Conservation (phyloP, 92 coral and sea anemone genomes). For the Epizoanthus scotinus region DNA sequence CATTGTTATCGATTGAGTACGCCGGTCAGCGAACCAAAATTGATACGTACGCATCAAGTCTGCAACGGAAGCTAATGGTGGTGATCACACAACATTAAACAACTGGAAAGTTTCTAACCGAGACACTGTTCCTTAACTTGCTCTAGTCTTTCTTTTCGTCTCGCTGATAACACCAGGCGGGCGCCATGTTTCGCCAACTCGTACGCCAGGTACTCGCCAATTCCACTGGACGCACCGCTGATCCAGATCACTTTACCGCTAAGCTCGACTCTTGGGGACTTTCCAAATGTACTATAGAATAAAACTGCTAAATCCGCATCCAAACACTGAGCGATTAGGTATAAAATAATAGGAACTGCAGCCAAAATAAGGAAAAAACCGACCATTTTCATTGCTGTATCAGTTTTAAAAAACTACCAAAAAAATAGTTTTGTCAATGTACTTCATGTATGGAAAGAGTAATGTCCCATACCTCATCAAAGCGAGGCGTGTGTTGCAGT, state of each 20-base stretch:
- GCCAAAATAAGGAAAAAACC: neutral
- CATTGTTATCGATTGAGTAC: no score
- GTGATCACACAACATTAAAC: no score
- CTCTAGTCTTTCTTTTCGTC: conserved; percentile 59
- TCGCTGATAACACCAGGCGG: conserved; percentile 68
- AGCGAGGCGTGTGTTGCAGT: conserved; percentile 2
- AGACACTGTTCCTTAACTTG: conserved; percentile 60
- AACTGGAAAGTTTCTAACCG: conserved; percentile 30
- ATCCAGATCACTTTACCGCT: conserved; percentile 67
- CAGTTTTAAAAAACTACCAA: no score
- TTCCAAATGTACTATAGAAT: conserved; percentile 62
- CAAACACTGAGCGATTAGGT: conserved; percentile 31
- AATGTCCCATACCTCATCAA: neutral
- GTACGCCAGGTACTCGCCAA: conserved; percentile 74
- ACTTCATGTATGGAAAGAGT: neutral
- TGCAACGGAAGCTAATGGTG: no score
- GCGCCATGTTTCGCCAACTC: conserved; percentile 60
- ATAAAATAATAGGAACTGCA: conserved; percentile 30
- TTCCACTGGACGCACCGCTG: conserved; percentile 77
- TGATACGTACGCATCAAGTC: no score
- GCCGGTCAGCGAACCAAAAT: no score
- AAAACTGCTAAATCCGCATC: conserved; percentile 62
- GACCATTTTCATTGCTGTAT: neutral
- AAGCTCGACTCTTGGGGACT: conserved; percentile 52
- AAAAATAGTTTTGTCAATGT: neutral